phyloP scores from a whole-genome alignment of 2,113 vertebrate genomes.

The Anoura caudifer region DNA sequence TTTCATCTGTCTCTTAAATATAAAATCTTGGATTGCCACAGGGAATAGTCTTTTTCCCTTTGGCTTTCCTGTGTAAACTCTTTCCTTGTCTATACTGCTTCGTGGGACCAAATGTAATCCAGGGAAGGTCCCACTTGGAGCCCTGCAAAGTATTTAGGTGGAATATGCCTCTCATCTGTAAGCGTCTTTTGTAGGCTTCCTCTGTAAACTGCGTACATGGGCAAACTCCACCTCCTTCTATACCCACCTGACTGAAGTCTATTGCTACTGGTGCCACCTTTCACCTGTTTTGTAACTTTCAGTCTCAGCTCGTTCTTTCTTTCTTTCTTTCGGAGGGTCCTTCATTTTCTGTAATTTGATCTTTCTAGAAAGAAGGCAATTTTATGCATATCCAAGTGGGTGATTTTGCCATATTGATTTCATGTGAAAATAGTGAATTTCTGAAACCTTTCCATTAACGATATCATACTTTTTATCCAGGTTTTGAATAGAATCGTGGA shows the following conservation, averaged over 20 bases:
- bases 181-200: not conserved
- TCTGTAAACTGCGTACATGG: not conserved
- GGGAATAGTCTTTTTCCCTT: not conserved
- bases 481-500: conserved; percentile 83
- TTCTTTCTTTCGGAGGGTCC: too few species aligned
- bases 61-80: not conserved
- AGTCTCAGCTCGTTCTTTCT: too few species aligned
- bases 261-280: not conserved
- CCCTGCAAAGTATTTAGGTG: not conserved
- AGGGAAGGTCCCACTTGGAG: not conserved
- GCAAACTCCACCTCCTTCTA: not conserved
- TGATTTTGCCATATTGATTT: conserved; percentile 71
- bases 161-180: not conserved
- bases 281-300: not conserved
- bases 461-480: conserved; percentile 84
- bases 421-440: conserved; percentile 71
- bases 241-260: not conserved
- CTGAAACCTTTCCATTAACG: conserved; percentile 81
- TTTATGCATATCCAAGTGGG: conserved; percentile 62
- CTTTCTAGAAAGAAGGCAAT: conserved; percentile 56
- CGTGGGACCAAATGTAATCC: not conserved
- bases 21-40: not conserved
- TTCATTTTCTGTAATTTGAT: conserved; percentile 67
- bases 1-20: not conserved
- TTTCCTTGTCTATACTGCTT: not conserved